Evolutionary conservation across 2,797 vertebrate genomes (phyloP), one percentile per base, ranked within the genome.

Genomic region (Manis crassicaudata): DNA sequence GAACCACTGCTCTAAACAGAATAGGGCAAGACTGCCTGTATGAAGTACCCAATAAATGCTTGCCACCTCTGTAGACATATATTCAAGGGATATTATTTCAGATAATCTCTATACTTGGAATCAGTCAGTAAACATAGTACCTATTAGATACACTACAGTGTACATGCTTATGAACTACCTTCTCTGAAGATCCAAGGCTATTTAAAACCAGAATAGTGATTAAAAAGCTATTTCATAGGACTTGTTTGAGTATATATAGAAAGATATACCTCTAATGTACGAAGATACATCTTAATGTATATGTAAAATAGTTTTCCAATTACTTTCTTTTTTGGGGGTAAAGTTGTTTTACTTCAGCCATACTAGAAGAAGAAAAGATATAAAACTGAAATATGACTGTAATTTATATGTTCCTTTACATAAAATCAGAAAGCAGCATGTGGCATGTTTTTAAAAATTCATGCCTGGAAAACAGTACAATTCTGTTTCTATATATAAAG

Each of bases 401-500:
- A 92, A 6, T 76, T 96, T 94, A 54, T 92, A 92, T 50, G 70
- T 37, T 89, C 63, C 12, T 96, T 94, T 88, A 85, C 88, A 2
- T 84, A 86, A 96, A 97, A 96, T 50, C 50, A 93, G 63, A 87
- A 96, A 83, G 68, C 18, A 93, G 12, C 29, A 91, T 16, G 32
- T 80, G 82, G 91, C 72, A 91, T 1, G 58, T 40, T 81, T 95
- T 89, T 91, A 6, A 14, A 89, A 92, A 97, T 97, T 94, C 46
- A 93, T 94, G 94, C 85, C 96, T 98, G 80, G 94, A 98, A 98
- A 98, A 98, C 94, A 98, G 97, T 88, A 96, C 96, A 94, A 96
- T 93, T 94, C 96, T 97, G 96, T 98, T 97, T 98, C 95, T 98
- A 97, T 95, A 97, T 46, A 98, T 96, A 98, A 98, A 96, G 82